phyloP scores from a whole-genome alignment of 2,113 vertebrate species.

The Mormyrus lacerda region DNA sequence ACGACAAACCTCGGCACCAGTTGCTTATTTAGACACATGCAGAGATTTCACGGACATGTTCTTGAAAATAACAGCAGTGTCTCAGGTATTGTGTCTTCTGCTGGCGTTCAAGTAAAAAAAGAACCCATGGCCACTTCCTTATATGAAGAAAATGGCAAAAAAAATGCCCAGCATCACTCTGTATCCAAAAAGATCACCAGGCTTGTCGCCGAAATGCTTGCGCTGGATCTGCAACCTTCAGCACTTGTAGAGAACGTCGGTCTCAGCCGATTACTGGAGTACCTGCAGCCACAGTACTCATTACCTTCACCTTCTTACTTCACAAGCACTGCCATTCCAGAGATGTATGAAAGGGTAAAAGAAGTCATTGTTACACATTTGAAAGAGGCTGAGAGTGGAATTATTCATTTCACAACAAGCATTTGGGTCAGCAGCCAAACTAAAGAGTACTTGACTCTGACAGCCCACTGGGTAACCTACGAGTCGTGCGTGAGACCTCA shows the following conservation, averaged over 20 bases:
- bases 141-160: constrained; percentile 65
- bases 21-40: constrained; percentile 88
- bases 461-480: constrained; percentile 89
- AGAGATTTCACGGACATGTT: constrained; percentile 81
- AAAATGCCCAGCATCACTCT: constrained; percentile 80
- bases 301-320: constrained; percentile 84
- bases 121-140: constrained; percentile 61
- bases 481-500: constrained; percentile 74
- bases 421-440: constrained; percentile 93
- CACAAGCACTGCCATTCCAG: constrained; percentile 89
- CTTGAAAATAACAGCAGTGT: constrained; percentile 72
- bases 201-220: constrained; percentile 95
- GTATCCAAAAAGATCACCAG: constrained; percentile 95
- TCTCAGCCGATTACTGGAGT: constrained; percentile 83
- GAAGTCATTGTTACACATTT: constrained; percentile 79
- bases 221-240: constrained; percentile 96
- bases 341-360: constrained; percentile 89
- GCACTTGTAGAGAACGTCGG: constrained; percentile 86
- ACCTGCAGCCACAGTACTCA: constrained; percentile 89
- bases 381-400: constrained; percentile 83
- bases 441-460: constrained; percentile 87
- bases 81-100: constrained; percentile 66
- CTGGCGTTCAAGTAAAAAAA: constrained; percentile 59
- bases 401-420: constrained; percentile 89
- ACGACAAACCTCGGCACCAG: constrained; percentile 93